Evolutionary conservation across 1,140 invertebrate genomes (phyloP).

Genomic region (Varroa destructor): DNA sequence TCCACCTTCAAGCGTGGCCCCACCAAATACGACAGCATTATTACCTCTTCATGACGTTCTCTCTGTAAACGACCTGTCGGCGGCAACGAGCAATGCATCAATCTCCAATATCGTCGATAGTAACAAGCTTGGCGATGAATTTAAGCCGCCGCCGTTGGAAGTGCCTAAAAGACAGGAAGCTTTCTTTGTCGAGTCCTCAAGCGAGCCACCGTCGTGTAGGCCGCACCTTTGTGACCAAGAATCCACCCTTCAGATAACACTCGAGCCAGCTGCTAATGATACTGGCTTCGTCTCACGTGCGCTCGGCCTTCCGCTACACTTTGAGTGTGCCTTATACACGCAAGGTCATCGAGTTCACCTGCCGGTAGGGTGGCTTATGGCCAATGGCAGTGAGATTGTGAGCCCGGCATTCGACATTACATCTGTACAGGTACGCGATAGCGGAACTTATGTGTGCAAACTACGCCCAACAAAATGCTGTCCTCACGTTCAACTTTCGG

Average conservation of each 20-base stretch:
- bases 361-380: not conserved
- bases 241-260: not conserved
- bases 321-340: not conserved
- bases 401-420: not conserved
- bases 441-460: not conserved
- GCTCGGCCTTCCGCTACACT: not conserved
- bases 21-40: too few relatives aligned
- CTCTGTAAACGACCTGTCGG: too few relatives aligned
- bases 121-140: too few relatives aligned
- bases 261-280: conserved; percentile 3
- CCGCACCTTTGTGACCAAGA: not conserved
- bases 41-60: too few relatives aligned
- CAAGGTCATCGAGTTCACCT: not conserved
- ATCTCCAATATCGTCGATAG: too few relatives aligned
- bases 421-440: not conserved
- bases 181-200: not conserved
- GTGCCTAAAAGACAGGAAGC: not conserved
- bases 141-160: too few relatives aligned
- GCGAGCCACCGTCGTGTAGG: not conserved
- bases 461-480: conserved; percentile 2
- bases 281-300: conserved; percentile 10
- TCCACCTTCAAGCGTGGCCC: too few relatives aligned
- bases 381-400: conserved; percentile 5
- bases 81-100: too few relatives aligned
- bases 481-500: not conserved